A percentile compares a stretch with the other conserved stretches of the same genome.
phyloP scores from a whole-genome alignment of 2,797 vertebrate species.

The Halcyon smyrnensis region DNA sequence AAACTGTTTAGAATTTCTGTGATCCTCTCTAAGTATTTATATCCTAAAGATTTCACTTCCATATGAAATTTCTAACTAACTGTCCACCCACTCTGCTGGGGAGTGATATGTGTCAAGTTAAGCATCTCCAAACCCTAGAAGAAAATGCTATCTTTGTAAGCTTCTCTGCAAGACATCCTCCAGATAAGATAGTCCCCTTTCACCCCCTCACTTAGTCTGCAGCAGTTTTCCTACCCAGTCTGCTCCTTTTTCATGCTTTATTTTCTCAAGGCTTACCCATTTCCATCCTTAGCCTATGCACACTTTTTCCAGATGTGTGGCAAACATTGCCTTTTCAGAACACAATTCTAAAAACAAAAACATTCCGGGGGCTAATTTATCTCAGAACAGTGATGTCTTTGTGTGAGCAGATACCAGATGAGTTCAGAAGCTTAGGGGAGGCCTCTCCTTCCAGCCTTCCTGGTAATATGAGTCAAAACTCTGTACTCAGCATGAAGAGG shows the following conservation, averaged over 20 bases:
- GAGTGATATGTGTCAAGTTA: conserved; percentile 42
- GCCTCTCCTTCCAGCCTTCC: conserved; percentile 51
- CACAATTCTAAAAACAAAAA: conserved; percentile 73
- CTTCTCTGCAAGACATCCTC: conserved; percentile 37
- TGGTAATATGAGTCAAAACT: conserved; percentile 64
- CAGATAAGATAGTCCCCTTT: conserved; percentile 32
- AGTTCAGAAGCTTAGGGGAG: conserved; percentile 70
- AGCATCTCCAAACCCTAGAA: conserved; percentile 20
- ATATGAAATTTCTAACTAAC: conserved; percentile 18
- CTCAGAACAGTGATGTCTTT: conserved; percentile 68
- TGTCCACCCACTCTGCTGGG: conserved; percentile 65
- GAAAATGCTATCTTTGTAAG: conserved; percentile 56
- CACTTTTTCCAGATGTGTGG: conserved; percentile 76
- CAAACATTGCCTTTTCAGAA: conserved; percentile 62
- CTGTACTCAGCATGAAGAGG: conserved; percentile 67
- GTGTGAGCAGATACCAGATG: conserved; percentile 71
- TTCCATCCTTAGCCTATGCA: conserved; percentile 58
- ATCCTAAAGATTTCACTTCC: conserved; percentile 48
- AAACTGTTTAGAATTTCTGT: conserved; percentile 4
- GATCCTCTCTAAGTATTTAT: conserved; percentile 27
- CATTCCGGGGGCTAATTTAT: conserved; percentile 69
- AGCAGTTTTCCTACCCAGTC: conserved; percentile 54
- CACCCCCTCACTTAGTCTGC: conserved; percentile 27
- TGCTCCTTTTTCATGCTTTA: conserved; percentile 70
- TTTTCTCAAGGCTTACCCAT: conserved; percentile 58